Evolutionary conservation across 2,797 vertebrate species (phyloP).

Genomic region (Glyptemys insculpta): DNA sequence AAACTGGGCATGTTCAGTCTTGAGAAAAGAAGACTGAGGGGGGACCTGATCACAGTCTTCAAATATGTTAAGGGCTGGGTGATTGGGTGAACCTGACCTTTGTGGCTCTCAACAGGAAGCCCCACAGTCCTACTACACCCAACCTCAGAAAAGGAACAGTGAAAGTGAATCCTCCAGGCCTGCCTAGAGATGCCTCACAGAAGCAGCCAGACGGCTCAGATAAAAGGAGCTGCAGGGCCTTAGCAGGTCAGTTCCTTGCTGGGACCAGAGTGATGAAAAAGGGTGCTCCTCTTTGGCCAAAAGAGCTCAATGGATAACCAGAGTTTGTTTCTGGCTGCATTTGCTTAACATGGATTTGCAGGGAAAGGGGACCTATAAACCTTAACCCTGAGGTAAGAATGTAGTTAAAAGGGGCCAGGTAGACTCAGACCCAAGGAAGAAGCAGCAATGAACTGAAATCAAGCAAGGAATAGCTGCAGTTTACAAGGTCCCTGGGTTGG

Average conservation of each 20-base stretch:
- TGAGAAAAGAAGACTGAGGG: not conserved
- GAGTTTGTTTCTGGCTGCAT: no score
- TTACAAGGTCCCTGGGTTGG: not conserved
- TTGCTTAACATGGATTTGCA: no score
- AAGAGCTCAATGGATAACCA: no score
- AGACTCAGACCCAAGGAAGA: no score
- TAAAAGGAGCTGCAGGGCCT: not conserved
- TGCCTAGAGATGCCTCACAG: no score
- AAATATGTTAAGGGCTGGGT: not conserved
- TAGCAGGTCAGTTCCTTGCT: not conserved
- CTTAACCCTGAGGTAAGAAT: no score
- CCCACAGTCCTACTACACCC: not conserved
- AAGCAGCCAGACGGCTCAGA: not conserved
- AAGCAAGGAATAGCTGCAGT: no score
- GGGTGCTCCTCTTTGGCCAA: not conserved
- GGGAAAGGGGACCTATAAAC: no score
- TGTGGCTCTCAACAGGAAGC: not conserved
- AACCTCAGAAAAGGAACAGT: not conserved
- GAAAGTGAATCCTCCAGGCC: not conserved
- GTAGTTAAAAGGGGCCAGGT: no score
- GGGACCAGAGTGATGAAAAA: not conserved
- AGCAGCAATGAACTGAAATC: no score
- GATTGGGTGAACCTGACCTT: not conserved
- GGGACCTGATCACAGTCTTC: not conserved
- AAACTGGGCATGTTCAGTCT: not conserved